A percentile compares a stretch with the other conserved stretches of the same genome.
phyloP scores from a whole-genome alignment of 2,888 invertebrate species.

The Crocallis elinguaria region DNA sequence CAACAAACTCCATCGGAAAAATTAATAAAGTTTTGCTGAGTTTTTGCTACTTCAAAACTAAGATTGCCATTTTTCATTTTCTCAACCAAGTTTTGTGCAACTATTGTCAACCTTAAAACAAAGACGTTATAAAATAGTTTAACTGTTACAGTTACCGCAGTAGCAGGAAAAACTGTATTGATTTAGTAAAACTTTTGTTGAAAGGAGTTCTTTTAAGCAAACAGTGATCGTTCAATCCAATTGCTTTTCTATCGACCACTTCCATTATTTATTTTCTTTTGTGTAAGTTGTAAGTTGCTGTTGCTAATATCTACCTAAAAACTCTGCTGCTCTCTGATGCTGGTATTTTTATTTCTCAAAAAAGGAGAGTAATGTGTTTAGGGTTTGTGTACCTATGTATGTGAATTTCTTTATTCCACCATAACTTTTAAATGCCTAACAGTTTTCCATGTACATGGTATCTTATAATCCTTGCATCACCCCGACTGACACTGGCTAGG shows the following conservation, averaged over 20 bases:
- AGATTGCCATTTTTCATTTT: slow-evolving; percentile 20
- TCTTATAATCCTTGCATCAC: no score
- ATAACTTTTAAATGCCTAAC: no score
- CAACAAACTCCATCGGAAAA: slow-evolving; percentile 13
- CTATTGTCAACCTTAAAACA: slow-evolving; percentile 5
- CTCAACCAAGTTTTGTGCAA: not conserved
- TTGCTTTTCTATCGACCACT: slow-evolving; percentile 37
- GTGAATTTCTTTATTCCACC: no score
- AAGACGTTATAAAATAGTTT: not conserved
- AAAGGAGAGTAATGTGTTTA: no score
- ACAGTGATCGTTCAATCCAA: slow-evolving; percentile 43
- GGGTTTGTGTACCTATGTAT: no score
- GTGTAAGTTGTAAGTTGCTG: slow-evolving; percentile 8
- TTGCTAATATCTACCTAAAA: no score
- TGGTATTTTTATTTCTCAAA: no score
- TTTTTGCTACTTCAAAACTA: slow-evolving; percentile 9
- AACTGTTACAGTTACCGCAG: slow-evolving; percentile 1
- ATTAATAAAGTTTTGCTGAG: slow-evolving; percentile 18
- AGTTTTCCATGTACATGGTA: no score
- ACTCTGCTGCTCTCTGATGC: no score
- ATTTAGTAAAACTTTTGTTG: slow-evolving; percentile 27
- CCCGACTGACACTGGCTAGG: no score
- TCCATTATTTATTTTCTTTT: slow-evolving; percentile 22
- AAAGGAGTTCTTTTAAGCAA: slow-evolving; percentile 38
- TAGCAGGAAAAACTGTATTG: slow-evolving; percentile 22